phyloP scores from a whole-genome alignment of 1,140 invertebrate species.

The Macrostomum lignano region DNA sequence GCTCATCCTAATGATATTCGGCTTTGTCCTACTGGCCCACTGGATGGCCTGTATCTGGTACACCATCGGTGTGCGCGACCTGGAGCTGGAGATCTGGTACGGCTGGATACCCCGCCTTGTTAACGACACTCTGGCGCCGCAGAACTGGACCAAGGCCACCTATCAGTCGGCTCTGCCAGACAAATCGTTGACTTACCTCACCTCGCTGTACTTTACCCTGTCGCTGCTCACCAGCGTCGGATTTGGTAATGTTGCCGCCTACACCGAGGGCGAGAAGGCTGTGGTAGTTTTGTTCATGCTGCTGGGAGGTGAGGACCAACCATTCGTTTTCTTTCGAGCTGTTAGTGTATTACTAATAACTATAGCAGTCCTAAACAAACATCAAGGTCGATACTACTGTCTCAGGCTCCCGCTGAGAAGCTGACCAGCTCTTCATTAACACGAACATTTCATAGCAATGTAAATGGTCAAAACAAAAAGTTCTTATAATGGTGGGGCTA shows the following conservation, averaged over 20 bases:
- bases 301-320: conserved; percentile 71
- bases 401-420: too few species aligned
- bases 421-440: too few species aligned
- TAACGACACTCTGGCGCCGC: conserved; percentile 65
- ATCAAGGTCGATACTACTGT: too few species aligned
- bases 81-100: conserved; percentile 12
- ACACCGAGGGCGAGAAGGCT: conserved; percentile 95
- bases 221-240: conserved; percentile 99
- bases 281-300: conserved; percentile 95
- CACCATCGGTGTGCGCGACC: conserved; percentile 26
- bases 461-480: too few species aligned
- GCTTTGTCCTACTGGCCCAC: conserved; percentile 27
- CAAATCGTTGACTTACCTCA: conserved; percentile 42
- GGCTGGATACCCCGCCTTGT: conserved; percentile 38
- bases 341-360: too few species aligned
- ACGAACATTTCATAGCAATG: too few species aligned
- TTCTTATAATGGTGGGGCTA: too few species aligned
- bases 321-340: too few species aligned
- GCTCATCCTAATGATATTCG: conserved; percentile 59
- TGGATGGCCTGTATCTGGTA: conserved; percentile 79
- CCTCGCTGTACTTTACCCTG: conserved; percentile 94
- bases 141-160: too few species aligned
- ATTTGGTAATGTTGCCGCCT: conserved; percentile 93
- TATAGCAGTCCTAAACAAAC: too few species aligned
- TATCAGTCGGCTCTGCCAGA: conserved; percentile 14